phyloP scores from a whole-genome alignment of 1,140 invertebrate species.

The Ceratina calcarata region DNA sequence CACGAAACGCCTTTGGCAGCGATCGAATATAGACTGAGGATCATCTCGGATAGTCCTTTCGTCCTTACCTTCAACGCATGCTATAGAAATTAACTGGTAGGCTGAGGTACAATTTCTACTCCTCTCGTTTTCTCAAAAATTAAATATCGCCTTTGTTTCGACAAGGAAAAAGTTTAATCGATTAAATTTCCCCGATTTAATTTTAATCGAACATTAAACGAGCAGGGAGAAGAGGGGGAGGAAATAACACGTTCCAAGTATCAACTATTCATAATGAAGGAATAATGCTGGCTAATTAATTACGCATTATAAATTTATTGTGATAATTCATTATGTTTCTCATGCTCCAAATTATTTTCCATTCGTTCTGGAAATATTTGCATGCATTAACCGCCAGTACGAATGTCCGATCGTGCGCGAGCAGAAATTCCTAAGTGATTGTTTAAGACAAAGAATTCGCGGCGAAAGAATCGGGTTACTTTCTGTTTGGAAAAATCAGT shows the following conservation, averaged over 20 bases:
- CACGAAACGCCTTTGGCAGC: neutral
- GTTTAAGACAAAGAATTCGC: neutral
- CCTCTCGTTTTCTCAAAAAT: neutral
- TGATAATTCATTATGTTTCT: too few relatives aligned
- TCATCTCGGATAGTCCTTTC: slow-evolving; percentile 13
- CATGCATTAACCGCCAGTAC: neutral
- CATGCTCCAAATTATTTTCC: neutral
- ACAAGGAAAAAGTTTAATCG: too few relatives aligned
- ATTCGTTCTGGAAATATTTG: too few relatives aligned
- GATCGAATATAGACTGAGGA: slow-evolving; percentile 41
- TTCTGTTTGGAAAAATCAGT: slow-evolving; percentile 4
- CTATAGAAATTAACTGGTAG: slow-evolving; percentile 4
- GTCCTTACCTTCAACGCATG: slow-evolving; percentile 6
- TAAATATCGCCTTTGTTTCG: too few relatives aligned
- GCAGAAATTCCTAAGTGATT: neutral
- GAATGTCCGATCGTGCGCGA: neutral
- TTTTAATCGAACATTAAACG: too few relatives aligned
- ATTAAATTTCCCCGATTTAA: too few relatives aligned
- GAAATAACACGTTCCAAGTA: too few relatives aligned
- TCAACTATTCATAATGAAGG: too few relatives aligned
- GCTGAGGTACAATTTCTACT: slow-evolving; percentile 19
- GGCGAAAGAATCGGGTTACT: neutral
- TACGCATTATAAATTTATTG: too few relatives aligned
- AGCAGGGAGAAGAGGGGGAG: too few relatives aligned
- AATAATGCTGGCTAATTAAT: too few relatives aligned